Conservation (phyloP, 2,797 vertebrate species). For the Pangasius krempfi region DNA sequence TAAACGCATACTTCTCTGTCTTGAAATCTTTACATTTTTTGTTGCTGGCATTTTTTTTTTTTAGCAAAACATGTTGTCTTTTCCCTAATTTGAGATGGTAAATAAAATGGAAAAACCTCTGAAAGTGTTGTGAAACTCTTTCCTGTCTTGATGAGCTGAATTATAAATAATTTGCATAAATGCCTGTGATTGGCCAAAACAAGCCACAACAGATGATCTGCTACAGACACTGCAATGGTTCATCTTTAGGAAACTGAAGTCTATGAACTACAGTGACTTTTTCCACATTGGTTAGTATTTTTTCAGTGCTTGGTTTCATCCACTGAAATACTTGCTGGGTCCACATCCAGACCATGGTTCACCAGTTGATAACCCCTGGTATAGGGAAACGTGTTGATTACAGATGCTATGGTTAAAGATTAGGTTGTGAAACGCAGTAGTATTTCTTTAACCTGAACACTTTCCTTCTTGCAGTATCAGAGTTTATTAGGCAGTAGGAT, state of each 20-base stretch:
- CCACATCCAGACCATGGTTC: neutral
- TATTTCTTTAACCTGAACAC: neutral
- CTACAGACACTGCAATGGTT: neutral
- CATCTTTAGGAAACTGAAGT: neutral
- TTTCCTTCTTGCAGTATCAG: neutral
- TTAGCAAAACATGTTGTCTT: neutral
- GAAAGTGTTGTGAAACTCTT: neutral
- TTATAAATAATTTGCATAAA: neutral
- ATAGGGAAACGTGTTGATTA: neutral
- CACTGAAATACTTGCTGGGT: neutral
- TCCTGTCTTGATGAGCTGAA: neutral
- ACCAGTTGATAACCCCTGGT: neutral
- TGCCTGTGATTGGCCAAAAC: neutral
- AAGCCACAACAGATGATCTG: neutral
- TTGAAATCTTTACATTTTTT: neutral
- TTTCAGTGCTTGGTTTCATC: neutral
- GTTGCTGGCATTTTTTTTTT: neutral
- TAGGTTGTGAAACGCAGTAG: neutral
- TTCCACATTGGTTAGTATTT: neutral
- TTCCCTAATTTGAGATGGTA: neutral
- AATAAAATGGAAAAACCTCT: neutral
- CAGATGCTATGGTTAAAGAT: neutral
- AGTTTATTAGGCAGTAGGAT: neutral
- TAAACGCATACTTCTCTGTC: neutral
- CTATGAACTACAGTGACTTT: neutral